Percentiles rank a stretch among this genome's conserved stretches.
phyloP scores from a whole-genome alignment of 2,888 invertebrate genomes.

The Ectemnius cavifrons region DNA sequence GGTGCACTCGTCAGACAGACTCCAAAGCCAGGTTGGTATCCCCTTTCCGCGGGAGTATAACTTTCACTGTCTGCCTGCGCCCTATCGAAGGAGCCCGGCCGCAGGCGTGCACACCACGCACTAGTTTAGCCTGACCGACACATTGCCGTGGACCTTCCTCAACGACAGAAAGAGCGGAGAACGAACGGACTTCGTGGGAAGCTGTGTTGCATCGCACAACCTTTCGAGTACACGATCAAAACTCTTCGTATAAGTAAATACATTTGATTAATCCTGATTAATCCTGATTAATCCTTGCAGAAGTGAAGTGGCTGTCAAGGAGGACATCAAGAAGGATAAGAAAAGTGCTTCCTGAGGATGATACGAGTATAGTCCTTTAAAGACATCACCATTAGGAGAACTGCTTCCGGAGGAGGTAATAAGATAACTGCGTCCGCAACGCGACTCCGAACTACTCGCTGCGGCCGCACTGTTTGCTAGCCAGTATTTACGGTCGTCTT shows the following conservation, averaged over 20 bases:
- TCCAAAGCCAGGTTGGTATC: constrained; percentile 8
- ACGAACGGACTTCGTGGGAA: not conserved
- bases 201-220: not conserved
- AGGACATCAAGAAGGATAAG: too few species aligned
- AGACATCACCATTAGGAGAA: too few species aligned
- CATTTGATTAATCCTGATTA: too few species aligned
- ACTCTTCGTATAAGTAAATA: too few species aligned
- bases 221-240: too few species aligned
- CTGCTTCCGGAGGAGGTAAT: not conserved
- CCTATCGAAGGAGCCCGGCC: constrained; percentile 37
- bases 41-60: constrained; percentile 42
- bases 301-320: too few species aligned
- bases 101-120: constrained; percentile 3
- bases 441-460: constrained; percentile 1
- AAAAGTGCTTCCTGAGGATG: too few species aligned
- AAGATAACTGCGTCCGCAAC: constrained; percentile 6
- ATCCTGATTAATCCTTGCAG: too few species aligned
- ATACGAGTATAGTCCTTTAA: too few species aligned
- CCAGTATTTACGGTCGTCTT: constrained; percentile 7
- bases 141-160: not conserved
- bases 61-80: constrained; percentile 64
- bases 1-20: constrained; percentile 9
- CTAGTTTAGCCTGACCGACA: too few species aligned
- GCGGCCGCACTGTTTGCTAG: constrained; percentile 9
- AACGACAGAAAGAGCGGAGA: constrained; percentile 20